Conservation (phyloP, 2,113 vertebrate species). For the Phasianus colchicus region DNA sequence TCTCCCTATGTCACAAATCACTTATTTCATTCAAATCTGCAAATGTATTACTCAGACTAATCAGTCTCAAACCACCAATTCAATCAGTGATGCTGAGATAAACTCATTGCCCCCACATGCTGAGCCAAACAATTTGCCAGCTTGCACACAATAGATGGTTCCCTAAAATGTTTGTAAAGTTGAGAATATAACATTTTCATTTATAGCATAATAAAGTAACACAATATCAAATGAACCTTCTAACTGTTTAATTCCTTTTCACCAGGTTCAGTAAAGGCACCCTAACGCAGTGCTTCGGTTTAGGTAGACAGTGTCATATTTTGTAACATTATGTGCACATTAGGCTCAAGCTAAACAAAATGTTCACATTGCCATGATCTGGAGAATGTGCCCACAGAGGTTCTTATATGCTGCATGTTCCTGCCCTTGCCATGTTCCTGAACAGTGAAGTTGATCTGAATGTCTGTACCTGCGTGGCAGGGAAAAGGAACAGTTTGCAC, state of each 20-base stretch:
- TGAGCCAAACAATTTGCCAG: not conserved
- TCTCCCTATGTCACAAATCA: constrained; percentile 40
- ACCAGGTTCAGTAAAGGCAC: not conserved
- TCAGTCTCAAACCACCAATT: constrained; percentile 45
- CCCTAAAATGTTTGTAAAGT: constrained; percentile 19
- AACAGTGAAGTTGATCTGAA: not conserved
- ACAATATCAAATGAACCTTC: not conserved
- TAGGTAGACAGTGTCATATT: not conserved
- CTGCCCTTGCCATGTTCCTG: not conserved
- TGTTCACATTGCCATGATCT: not conserved
- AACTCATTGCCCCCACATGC: not conserved
- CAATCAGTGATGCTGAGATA: constrained; percentile 2
- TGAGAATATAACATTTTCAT: constrained; percentile 13
- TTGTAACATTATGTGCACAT: not conserved
- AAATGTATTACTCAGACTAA: not conserved
- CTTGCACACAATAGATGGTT: not conserved
- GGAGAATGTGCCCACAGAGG: not conserved
- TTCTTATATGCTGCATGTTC: not conserved
- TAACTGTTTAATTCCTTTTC: not conserved
- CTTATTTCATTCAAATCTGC: constrained; percentile 44
- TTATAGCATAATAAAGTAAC: not conserved
- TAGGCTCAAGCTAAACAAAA: not conserved
- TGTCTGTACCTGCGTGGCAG: not conserved
- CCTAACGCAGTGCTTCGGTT: not conserved
- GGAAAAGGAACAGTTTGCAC: not conserved